Evolutionary conservation across 35 echinoderm and acorn worm genomes (phyloP), one percentile per base, ranked within the genome.

Genomic region (Strongylocentrotus purpuratus): DNA sequence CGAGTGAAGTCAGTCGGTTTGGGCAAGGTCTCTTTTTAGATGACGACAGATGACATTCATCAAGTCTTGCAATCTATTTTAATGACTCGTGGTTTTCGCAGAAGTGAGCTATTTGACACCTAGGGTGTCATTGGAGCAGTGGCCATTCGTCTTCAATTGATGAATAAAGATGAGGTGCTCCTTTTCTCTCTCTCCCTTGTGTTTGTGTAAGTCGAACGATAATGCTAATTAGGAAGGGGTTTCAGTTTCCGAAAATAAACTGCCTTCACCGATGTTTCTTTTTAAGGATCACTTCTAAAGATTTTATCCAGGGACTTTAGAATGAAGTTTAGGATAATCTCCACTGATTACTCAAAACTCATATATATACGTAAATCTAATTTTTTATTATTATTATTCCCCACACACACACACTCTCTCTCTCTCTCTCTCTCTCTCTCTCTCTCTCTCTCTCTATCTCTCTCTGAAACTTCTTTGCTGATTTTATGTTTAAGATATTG

Each of bases 121-220:
- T 78, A 28, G 20, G 28, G 65, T 78, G 65, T 6, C 25, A n/a
- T 78, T 78, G 28, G 25, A n/a, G 65, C 20, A 78, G 22, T 28
- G 18, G 65, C 65, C 65, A 78, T 78, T 78, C 65, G 65, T 78
- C 65, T 78, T 78, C 65, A 78, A 78, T n/a, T 78, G 65, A 78
- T 78, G 20, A 78, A 78, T 78, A 78, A 28, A 78, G 25, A 28
- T 78, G 65, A 78, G 20, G 65, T 28, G 65, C 28, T n/a, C 65
- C 20, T n/a, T n/a, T 78, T n/a, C 65, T 22, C 28, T 78, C 28
- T 22, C 28, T 28, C 6, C 7, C 20, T 7, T 78, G 65, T 59
- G 4, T 28, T 78, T 78, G 22, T n/a, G 22, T 18, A 78, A 78
- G 2, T 78, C 65, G 20, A 78, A 78, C 65, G 20, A 78, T 22